These are phyloP conservation scores for Amblyopsis hoosieri DNA, from an alignment of 2,797 vertebrate genomes.

Conservation along the genomic window DNA sequence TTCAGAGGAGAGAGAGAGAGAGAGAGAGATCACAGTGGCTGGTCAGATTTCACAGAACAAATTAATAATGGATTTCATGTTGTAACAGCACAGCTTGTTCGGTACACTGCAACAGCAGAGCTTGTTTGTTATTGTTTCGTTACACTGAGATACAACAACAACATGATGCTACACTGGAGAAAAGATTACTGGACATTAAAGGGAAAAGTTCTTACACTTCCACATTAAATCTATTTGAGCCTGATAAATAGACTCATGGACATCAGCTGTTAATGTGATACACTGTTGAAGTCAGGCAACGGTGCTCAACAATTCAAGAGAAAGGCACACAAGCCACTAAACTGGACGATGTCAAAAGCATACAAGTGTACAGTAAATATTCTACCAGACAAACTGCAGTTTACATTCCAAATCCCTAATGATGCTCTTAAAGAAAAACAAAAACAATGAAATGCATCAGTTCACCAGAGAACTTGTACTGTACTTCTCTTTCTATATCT, in stretches of 20 bases:
- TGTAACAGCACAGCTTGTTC: conserved; percentile 8
- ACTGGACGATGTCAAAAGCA: background rate
- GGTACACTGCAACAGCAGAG: conserved; percentile 34
- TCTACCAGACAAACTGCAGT: no score
- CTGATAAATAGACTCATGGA: background rate
- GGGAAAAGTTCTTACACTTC: no score
- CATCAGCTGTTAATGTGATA: background rate
- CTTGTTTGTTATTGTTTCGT: conserved; percentile 30
- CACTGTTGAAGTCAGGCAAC: background rate
- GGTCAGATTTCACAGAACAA: conserved; percentile 49
- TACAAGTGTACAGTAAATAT: background rate
- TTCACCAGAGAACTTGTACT: background rate
- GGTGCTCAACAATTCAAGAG: background rate
- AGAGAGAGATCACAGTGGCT: conserved; percentile 39
- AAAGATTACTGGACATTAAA: background rate
- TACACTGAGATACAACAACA: conserved; percentile 19
- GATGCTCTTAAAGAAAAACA: no score
- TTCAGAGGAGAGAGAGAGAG: conserved; percentile 29
- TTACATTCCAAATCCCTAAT: no score
- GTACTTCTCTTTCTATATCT: no score
- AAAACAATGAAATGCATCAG: background rate
- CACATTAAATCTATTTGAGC: no score
- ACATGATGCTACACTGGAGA: conserved; percentile 29
- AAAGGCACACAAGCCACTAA: background rate
- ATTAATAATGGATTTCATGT: conserved; percentile 58